Evolutionary conservation across 1,140 invertebrate species (phyloP).

Genomic region (Lepidotrigona ventralis): DNA sequence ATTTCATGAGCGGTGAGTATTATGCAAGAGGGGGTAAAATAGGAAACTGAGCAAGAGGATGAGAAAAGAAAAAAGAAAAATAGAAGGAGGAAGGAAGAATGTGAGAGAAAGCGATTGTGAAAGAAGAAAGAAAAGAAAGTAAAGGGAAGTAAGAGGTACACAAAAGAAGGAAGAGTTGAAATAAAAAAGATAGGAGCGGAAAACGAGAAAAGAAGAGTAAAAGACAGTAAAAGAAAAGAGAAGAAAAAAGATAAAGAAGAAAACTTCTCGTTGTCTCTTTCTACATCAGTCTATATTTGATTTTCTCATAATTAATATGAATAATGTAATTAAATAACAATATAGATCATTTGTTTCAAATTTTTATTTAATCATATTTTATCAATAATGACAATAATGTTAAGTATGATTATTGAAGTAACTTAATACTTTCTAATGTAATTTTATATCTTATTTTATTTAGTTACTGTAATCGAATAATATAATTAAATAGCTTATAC

Average conservation of each 20-base stretch:
- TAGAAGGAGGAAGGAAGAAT: no score
- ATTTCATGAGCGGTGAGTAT: no score
- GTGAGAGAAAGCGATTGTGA: neutral
- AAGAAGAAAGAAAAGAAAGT: neutral
- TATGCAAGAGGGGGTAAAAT: neutral
- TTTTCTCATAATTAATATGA: no score
- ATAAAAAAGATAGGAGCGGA: neutral
- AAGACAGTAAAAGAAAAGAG: neutral
- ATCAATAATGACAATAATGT: no score
- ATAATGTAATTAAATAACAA: no score
- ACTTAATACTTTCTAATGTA: no score
- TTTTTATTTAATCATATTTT: no score
- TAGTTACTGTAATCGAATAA: no score
- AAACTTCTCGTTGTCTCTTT: neutral
- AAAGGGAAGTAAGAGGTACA: neutral
- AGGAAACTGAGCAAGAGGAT: neutral
- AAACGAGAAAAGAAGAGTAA: neutral
- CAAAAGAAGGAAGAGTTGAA: neutral
- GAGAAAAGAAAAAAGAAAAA: neutral
- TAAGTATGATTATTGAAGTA: no score
- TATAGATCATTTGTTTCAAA: no score
- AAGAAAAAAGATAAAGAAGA: neutral
- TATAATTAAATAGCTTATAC: neutral
- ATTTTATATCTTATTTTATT: no score
- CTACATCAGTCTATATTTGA: no score